phyloP scores from a whole-genome alignment of 2,797 vertebrate genomes.

The Peromyscus attwateri region DNA sequence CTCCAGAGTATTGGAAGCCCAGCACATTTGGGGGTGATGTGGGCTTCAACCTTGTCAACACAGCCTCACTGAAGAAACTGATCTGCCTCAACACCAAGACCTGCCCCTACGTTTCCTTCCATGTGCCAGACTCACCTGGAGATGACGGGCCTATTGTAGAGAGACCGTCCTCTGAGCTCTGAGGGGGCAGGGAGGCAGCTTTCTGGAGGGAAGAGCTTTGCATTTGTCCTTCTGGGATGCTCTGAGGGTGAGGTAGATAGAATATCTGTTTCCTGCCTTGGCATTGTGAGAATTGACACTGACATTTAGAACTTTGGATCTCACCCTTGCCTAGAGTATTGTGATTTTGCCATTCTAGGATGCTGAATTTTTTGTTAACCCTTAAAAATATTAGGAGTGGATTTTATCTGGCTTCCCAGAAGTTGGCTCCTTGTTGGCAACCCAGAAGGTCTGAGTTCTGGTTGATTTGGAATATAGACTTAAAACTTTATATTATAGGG shows the following conservation, averaged over 20 bases:
- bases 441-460: slow-evolving; percentile 53
- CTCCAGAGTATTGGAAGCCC: slow-evolving; percentile 97
- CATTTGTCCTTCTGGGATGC: slow-evolving; percentile 10
- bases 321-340: slow-evolving; percentile 32
- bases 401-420: slow-evolving; percentile 7
- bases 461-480: background rate
- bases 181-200: slow-evolving; percentile 15
- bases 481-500: slow-evolving; percentile 41
- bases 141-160: background rate
- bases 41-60: slow-evolving; percentile 94
- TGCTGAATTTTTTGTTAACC: slow-evolving; percentile 47
- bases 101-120: slow-evolving; percentile 94
- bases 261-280: slow-evolving; percentile 36
- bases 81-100: slow-evolving; percentile 95
- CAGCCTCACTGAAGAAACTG: slow-evolving; percentile 91
- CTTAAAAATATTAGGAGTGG: slow-evolving; percentile 11
- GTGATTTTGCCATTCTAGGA: slow-evolving; percentile 61
- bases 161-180: slow-evolving; percentile 89
- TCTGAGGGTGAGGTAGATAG: background rate
- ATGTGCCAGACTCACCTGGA: slow-evolving; percentile 78
- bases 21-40: slow-evolving; percentile 95
- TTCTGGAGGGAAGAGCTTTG: slow-evolving; percentile 64
- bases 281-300: background rate
- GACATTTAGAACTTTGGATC: slow-evolving; percentile 31
- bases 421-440: slow-evolving; percentile 22